These are phyloP conservation scores for Ptychadena robeensis DNA, from an alignment of 2,797 vertebrate species.

Conservation along the genomic window DNA sequence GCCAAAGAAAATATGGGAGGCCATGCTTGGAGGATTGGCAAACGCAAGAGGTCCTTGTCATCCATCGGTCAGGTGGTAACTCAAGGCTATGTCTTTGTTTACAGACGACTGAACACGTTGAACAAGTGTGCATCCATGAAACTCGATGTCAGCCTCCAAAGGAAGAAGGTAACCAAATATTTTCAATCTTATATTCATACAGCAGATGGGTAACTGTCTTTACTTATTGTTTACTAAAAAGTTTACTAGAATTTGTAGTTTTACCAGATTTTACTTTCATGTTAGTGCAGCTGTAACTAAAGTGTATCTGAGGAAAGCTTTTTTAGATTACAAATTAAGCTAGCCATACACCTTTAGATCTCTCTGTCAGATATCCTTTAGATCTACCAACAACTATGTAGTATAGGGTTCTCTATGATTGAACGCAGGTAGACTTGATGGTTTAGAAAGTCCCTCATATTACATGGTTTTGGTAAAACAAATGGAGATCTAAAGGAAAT, in stretches of 20 bases:
- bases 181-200: background rate
- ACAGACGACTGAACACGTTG: constrained; percentile 94
- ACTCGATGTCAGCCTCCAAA: constrained; percentile 96
- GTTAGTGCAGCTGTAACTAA: too few species aligned
- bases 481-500: too few species aligned
- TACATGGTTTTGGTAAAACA: too few species aligned
- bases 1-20: constrained; percentile 58
- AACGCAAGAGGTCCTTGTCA: constrained; percentile 52
- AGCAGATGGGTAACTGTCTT: background rate
- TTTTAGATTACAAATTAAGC: too few species aligned
- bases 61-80: constrained; percentile 65
- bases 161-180: constrained; percentile 88
- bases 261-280: background rate
- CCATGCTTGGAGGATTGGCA: constrained; percentile 56
- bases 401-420: too few species aligned
- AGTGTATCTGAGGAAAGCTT: too few species aligned
- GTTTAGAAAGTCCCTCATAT: too few species aligned
- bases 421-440: too few species aligned
- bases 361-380: too few species aligned
- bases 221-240: too few species aligned
- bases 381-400: too few species aligned
- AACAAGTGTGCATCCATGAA: constrained; percentile 99
- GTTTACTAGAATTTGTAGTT: background rate
- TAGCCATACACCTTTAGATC: too few species aligned
- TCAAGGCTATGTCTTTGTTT: constrained; percentile 72